Evolutionary conservation across 1,140 invertebrate genomes (phyloP).

Genomic region (Halictus rubicundus): DNA sequence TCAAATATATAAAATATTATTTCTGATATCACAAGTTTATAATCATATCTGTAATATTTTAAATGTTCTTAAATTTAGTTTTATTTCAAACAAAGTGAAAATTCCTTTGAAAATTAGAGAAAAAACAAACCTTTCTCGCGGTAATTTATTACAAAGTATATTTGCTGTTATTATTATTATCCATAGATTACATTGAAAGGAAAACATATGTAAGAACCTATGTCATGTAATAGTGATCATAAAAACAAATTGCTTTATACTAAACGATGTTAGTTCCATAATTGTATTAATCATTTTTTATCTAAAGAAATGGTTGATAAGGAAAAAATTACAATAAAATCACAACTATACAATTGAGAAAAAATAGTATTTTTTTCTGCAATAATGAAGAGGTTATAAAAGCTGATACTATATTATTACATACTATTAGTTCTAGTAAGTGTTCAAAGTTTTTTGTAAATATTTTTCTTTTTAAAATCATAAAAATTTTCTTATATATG

Average conservation of each 20-base stretch:
- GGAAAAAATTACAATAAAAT: neutral
- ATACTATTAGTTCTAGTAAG: neutral
- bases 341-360: neutral
- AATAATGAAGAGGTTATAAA: slow-evolving; percentile 21
- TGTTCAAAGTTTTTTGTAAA: too few species aligned
- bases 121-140: neutral
- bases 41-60: neutral
- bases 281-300: neutral
- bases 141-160: too few species aligned
- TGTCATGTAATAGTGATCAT: neutral
- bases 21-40: neutral
- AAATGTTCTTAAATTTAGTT: neutral
- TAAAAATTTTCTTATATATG: neutral
- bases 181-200: neutral
- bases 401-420: neutral
- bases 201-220: neutral
- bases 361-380: neutral
- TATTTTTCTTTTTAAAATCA: neutral
- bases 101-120: neutral
- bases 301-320: neutral
- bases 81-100: neutral
- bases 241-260: neutral
- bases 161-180: neutral
- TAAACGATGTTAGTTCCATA: neutral
- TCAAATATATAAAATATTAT: neutral